A percentile compares a stretch with the other conserved stretches of the same genome.
These are phyloP conservation scores for Lamellibrachia luymesi DNA, from an alignment of 1,140 invertebrate species.

Conservation along the genomic window DNA sequence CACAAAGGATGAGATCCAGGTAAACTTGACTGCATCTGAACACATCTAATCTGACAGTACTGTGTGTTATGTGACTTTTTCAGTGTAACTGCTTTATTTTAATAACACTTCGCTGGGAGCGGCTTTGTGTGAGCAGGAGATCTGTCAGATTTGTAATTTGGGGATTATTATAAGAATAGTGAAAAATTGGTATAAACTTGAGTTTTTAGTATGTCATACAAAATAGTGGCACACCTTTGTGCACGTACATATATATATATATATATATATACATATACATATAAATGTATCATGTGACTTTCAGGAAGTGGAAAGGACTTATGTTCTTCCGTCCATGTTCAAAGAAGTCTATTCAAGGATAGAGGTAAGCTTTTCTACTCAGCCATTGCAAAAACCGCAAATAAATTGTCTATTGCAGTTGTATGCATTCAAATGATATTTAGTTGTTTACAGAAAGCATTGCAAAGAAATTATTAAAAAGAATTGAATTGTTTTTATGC, in stretches of 20 bases:
- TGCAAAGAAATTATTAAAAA: no score
- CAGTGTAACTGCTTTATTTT: not conserved
- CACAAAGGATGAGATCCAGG: conserved; percentile 77
- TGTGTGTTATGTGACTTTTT: not conserved
- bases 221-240: not conserved
- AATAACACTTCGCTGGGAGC: not conserved
- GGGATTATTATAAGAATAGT: no score
- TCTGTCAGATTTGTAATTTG: no score
- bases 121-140: no score
- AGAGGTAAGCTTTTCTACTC: conserved; percentile 37
- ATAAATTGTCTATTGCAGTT: not conserved
- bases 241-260: not conserved
- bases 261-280: not conserved
- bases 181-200: no score
- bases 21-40: conserved; percentile 23
- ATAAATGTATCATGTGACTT: conserved; percentile 8
- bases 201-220: no score
- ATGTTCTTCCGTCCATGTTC: conserved; percentile 97
- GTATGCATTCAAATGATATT: not conserved
- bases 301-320: conserved; percentile 80
- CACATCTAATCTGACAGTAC: not conserved
- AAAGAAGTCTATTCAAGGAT: conserved; percentile 84
- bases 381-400: not conserved
- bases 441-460: not conserved
- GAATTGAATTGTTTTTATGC: no score